Percentiles rank a stretch among this genome's conserved stretches.
Evolutionary conservation across 2,888 invertebrate species (phyloP).

Genomic region (Athalia cordata): DNA sequence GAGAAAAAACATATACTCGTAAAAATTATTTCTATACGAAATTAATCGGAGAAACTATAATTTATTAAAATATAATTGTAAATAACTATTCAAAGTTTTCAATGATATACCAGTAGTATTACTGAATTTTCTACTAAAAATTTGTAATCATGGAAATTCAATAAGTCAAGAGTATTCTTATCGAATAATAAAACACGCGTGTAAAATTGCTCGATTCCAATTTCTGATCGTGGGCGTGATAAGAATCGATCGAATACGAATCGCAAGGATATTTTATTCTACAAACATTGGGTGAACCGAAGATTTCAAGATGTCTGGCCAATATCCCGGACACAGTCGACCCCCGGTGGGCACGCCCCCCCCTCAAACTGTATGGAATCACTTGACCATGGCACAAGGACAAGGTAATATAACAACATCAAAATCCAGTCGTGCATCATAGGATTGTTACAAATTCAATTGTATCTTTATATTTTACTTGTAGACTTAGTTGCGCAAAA

Average conservation of each 20-base stretch:
- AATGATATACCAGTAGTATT: neutral
- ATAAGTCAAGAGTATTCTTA: conserved; percentile 12
- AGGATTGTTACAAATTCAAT: neutral
- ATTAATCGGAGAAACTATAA: conserved; percentile 4
- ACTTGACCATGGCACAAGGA: conserved; percentile 69
- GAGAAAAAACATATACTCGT: conserved; percentile 15
- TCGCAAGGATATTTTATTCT: neutral
- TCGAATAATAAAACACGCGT: neutral
- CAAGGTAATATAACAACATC: conserved; percentile 57
- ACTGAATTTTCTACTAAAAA: conserved; percentile 1
- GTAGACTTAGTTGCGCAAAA: neutral
- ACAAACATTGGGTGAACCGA: conserved; percentile 18
- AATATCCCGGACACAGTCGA: conserved; percentile 70
- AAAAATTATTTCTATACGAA: conserved; percentile 1
- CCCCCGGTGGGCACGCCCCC: conserved; percentile 71
- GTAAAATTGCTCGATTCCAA: neutral
- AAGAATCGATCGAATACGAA: neutral
- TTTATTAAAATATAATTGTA: conserved; percentile 23
- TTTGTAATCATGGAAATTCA: neutral
- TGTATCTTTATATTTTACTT: neutral
- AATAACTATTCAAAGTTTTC: conserved; percentile 5
- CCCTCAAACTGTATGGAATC: conserved; percentile 70
- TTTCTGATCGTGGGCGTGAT: too few species aligned
- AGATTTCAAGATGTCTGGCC: conserved; percentile 67
- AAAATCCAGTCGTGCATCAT: neutral